Evolutionary conservation across 2,888 invertebrate genomes (phyloP).

Genomic region (Notocelia uddmanniana): DNA sequence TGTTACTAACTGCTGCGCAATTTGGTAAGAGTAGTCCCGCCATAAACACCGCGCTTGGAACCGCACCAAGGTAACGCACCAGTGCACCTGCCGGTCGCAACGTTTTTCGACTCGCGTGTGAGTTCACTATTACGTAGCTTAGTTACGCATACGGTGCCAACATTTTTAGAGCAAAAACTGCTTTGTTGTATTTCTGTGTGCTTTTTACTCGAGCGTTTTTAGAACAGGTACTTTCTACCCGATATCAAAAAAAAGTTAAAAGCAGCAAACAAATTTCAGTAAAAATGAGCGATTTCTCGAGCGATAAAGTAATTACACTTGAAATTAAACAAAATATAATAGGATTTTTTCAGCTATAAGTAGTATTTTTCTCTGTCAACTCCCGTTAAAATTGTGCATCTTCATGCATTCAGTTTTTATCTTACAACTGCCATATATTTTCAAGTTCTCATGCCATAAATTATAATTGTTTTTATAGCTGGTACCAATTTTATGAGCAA

Average conservation of each 20-base stretch:
- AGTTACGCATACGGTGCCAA: constrained; percentile 16
- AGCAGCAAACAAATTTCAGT: not conserved
- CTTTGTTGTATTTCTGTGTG: not conserved
- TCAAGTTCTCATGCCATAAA: constrained; percentile 21
- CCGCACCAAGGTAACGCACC: constrained; percentile 32
- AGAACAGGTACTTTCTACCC: not conserved
- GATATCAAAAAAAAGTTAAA: not conserved
- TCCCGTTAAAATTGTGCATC: not conserved
- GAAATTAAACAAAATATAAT: not conserved
- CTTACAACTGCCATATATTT: not conserved
- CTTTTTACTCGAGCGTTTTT: not conserved
- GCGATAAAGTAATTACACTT: not conserved
- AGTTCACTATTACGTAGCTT: constrained; percentile 18
- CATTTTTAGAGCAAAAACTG: constrained; percentile 20
- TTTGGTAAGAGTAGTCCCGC: not conserved
- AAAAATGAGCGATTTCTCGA: not conserved
- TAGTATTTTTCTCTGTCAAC: constrained; percentile 6
- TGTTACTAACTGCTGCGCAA: not conserved
- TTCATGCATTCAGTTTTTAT: not conserved
- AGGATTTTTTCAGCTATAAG: not conserved
- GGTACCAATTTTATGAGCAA: constrained; percentile 39
- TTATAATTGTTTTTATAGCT: constrained; percentile 37
- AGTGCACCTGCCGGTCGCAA: constrained; percentile 45
- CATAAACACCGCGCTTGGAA: not conserved
- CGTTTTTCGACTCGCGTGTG: constrained; percentile 35